Evolutionary conservation across 2,113 vertebrate species (phyloP), one percentile per base, ranked within the genome.

Genomic region (Stictonetta naevosa): DNA sequence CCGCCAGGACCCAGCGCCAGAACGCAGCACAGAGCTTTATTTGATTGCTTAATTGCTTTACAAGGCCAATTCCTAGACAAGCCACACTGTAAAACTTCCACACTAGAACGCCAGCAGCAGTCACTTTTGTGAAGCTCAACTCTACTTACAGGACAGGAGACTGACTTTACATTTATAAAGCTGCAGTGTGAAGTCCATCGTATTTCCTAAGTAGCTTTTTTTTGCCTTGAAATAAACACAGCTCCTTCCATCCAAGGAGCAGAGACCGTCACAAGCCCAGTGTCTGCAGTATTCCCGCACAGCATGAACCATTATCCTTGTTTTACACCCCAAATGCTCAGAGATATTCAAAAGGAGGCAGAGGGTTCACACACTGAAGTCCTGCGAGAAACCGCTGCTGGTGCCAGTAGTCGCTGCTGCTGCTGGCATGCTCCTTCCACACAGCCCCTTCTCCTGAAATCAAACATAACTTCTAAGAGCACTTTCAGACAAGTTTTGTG

Each of bases 11-110:
- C 71, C 48, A 28, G 74, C 48, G 90, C 94, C 94, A 96, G 83
- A 94, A 91, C 85, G 67, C 48, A 94, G 88, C 83, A 91, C 83
- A 89, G 78, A 94, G 90, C 92, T 93, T 95, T 94, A 91, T 92
- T 96, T 94, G 90, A 96, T 91, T 93, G 92, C 92, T 90, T 94
- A 97, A 95, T 92, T 96, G 90, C 93, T 94, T 97, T 95, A 96
- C 38, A 93, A 93, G 88, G 84, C 92, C 82, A 91, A 80, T 93
- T 92, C 76, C 16, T 76, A 91, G 58, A 88, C 75, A 87, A 94
- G 88, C 81, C 56, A 75, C 92, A 50, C 68, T 74, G 75, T 93
- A 81, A 86, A 95, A 80, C 77, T 88, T 97, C 68, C 78, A 95
- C 48, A 69, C 2, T 25, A 84, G 80, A 95, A 92, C 12, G 44